These are phyloP conservation scores for Lepisosteus osseus DNA, from an alignment of 2,113 vertebrate species.

Conservation along the genomic window DNA sequence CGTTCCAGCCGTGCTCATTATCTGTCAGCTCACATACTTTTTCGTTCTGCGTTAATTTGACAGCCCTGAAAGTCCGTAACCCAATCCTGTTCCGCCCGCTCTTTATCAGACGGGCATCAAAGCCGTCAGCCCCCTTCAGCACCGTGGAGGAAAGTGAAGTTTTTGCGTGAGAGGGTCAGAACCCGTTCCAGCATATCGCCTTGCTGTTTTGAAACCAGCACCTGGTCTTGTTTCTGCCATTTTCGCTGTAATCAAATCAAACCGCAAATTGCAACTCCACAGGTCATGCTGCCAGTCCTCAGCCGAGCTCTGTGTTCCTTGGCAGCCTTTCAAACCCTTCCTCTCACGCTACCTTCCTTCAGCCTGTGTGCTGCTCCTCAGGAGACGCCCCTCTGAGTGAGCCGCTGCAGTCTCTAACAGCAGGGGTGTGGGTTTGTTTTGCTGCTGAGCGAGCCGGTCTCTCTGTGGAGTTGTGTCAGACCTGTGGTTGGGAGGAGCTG, in stretches of 20 bases:
- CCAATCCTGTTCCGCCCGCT: not conserved
- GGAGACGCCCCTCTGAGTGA: slow-evolving; percentile 2
- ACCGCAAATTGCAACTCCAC: slow-evolving; percentile 17
- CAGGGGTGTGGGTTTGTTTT: not conserved
- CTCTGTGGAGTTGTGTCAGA: slow-evolving; percentile 6
- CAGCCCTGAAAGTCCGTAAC: slow-evolving; percentile 35
- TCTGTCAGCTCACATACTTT: slow-evolving; percentile 13
- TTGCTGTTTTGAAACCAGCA: slow-evolving; percentile 33
- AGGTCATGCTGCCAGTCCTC: not conserved
- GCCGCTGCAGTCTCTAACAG: slow-evolving; percentile 14
- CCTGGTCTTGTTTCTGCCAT: slow-evolving; percentile 18
- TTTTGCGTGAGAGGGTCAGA: slow-evolving; percentile 36
- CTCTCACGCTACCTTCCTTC: slow-evolving; percentile 6
- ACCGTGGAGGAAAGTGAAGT: slow-evolving; percentile 21
- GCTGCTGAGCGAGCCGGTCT: slow-evolving; percentile 20
- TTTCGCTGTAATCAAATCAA: slow-evolving; percentile 13
- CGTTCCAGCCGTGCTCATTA: not conserved
- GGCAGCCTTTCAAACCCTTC: slow-evolving; percentile 18
- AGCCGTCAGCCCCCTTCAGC: slow-evolving; percentile 32
- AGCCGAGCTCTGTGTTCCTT: not conserved
- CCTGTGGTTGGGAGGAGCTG: slow-evolving; percentile 3
- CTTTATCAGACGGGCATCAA: slow-evolving; percentile 34
- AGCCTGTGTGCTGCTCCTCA: not conserved
- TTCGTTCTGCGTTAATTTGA: slow-evolving; percentile 26
- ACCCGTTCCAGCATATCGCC: slow-evolving; percentile 29